These are phyloP conservation scores for Haliaeetus leucogaster DNA, from an alignment of 2,113 vertebrate genomes.

Conservation along the genomic window DNA sequence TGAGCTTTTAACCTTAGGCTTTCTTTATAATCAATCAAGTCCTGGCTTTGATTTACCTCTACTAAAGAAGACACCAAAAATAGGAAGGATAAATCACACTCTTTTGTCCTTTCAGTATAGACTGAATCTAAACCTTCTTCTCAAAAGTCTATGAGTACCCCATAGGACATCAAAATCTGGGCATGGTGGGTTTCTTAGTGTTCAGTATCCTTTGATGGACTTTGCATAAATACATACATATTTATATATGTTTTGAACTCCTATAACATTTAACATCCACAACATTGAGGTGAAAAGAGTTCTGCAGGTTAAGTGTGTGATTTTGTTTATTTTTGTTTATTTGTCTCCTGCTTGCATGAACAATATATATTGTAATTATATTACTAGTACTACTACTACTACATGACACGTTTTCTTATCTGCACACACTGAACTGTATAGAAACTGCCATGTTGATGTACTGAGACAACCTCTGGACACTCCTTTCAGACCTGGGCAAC, in stretches of 20 bases:
- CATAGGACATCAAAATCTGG: neutral
- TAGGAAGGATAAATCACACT: neutral
- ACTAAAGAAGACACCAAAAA: neutral
- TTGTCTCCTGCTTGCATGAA: neutral
- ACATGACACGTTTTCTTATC: neutral
- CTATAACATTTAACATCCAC: neutral
- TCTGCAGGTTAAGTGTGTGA: neutral
- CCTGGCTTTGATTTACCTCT: neutral
- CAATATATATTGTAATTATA: neutral
- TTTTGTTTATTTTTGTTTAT: neutral
- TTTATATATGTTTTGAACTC: neutral
- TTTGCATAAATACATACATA: neutral
- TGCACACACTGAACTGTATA: neutral
- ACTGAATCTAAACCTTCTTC: neutral
- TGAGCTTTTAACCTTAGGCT: neutral
- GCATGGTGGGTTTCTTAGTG: neutral
- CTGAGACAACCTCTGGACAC: neutral
- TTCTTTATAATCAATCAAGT: neutral
- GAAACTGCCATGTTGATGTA: accelerated
- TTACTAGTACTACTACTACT: too few species aligned
- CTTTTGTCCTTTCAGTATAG: neutral
- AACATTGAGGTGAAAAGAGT: neutral
- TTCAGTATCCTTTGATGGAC: neutral
- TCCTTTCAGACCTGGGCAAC: neutral
- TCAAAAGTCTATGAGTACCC: neutral